Evolutionary conservation across 2,113 vertebrate species (phyloP).

Genomic region (Chaetorhynchus papuensis): DNA sequence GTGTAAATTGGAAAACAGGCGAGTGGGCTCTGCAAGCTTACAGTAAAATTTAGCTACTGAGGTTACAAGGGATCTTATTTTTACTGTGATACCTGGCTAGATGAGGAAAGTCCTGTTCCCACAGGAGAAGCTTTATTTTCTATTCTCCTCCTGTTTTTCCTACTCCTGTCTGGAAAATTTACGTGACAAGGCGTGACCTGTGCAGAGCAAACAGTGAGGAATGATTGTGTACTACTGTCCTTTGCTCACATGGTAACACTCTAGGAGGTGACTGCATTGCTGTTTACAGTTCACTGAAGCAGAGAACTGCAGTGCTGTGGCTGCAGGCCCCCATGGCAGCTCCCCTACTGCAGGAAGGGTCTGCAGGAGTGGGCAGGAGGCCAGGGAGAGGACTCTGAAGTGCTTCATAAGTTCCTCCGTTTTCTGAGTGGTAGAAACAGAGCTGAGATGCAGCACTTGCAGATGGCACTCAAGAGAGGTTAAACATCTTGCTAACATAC

Average conservation of each 20-base stretch:
- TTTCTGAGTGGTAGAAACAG: not conserved
- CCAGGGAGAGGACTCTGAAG: not conserved
- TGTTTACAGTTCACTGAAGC: not conserved
- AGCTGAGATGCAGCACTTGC: not conserved
- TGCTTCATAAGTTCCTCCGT: not conserved
- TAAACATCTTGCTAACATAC: not conserved
- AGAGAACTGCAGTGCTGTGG: not conserved
- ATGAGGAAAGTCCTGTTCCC: not conserved
- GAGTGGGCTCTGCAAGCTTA: not conserved
- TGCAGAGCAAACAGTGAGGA: not conserved
- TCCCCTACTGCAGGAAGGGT: not conserved
- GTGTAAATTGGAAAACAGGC: not conserved
- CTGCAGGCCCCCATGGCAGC: not conserved
- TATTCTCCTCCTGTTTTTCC: not conserved
- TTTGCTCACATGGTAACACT: accelerated
- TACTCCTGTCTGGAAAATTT: not conserved
- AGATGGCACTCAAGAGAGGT: not conserved
- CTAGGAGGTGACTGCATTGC: not conserved
- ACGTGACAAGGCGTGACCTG: not conserved
- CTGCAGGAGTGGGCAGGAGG: not conserved
- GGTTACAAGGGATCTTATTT: not conserved
- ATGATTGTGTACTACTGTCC: not conserved
- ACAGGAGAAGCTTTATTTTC: not conserved
- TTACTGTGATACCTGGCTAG: not conserved
- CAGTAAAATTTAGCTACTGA: not conserved